Evolutionary conservation across 2,888 invertebrate species (phyloP).

Genomic region (Pseudoips prasinana): DNA sequence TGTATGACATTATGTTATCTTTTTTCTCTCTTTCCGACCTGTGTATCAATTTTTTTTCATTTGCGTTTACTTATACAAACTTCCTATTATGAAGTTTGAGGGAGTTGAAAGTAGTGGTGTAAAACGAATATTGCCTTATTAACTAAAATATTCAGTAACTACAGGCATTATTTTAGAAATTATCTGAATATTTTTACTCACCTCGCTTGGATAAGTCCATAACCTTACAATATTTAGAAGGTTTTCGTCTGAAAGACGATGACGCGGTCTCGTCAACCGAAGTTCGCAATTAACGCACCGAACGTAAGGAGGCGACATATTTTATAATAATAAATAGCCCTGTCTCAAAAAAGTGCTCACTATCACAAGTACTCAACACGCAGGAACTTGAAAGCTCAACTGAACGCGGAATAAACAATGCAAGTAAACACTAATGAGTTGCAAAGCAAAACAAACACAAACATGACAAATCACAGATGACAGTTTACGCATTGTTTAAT

Average conservation of each 20-base stretch:
- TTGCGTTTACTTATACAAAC: no score
- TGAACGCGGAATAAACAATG: conserved; percentile 7
- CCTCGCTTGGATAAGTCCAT: conserved; percentile 7
- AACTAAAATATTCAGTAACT: no score
- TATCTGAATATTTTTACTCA: conserved; percentile 4
- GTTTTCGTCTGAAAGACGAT: conserved; percentile 8
- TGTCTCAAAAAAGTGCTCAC: conserved; percentile 6
- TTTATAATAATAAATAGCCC: conserved; percentile 3
- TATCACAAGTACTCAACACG: conserved; percentile 6
- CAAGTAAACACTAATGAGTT: conserved; percentile 6
- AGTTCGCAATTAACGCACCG: conserved; percentile 6
- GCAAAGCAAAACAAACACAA: conserved; percentile 3
- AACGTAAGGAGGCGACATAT: conserved; percentile 3
- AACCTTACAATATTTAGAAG: conserved; percentile 3
- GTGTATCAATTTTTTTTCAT: no score
- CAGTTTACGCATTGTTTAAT: no score
- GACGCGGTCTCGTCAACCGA: conserved; percentile 2
- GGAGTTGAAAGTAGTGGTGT: no score
- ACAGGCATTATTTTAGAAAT: no score
- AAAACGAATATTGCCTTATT: no score
- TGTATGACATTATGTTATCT: no score
- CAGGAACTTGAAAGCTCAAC: conserved; percentile 7
- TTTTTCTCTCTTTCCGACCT: no score
- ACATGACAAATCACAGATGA: background rate
- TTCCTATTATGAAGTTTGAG: no score